These are phyloP conservation scores for Solea senegalensis DNA, from an alignment of 2,113 vertebrate genomes.

Conservation along the genomic window DNA sequence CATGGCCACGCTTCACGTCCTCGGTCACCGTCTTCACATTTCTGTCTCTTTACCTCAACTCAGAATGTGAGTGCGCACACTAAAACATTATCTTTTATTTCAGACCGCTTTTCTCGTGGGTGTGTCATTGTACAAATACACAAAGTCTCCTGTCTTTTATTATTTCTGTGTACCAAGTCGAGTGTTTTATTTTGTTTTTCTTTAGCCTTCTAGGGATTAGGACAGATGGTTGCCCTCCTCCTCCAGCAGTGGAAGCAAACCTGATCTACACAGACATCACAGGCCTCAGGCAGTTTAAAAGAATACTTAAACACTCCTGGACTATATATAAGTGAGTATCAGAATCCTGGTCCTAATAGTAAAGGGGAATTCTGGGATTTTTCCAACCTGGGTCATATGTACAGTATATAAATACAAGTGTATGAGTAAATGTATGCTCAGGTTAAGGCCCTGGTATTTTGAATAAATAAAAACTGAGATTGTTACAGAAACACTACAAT, in stretches of 20 bases:
- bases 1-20: slow-evolving; percentile 88
- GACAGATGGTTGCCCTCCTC: neutral
- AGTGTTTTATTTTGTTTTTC: neutral
- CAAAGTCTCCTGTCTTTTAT: no score
- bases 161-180: neutral
- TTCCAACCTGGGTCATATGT: no score
- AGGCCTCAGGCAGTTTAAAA: slow-evolving; percentile 29
- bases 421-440: no score
- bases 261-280: slow-evolving; percentile 48
- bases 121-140: neutral
- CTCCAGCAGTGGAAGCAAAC: neutral
- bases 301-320: slow-evolving; percentile 2
- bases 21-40: slow-evolving; percentile 85
- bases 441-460: no score
- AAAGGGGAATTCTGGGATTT: no score
- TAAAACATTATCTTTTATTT: neutral
- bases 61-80: slow-evolving; percentile 11
- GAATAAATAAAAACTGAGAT: no score
- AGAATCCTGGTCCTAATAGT: neutral
- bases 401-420: no score
- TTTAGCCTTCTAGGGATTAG: neutral
- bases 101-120: neutral
- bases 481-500: no score
- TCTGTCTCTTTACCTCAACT: slow-evolving; percentile 31
- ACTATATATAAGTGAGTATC: slow-evolving; percentile 27